Percentiles rank a stretch among this genome's conserved stretches.
These are phyloP conservation scores for Apodemus sylvaticus DNA, from an alignment of 2,113 vertebrate genomes.

Conservation along the genomic window DNA sequence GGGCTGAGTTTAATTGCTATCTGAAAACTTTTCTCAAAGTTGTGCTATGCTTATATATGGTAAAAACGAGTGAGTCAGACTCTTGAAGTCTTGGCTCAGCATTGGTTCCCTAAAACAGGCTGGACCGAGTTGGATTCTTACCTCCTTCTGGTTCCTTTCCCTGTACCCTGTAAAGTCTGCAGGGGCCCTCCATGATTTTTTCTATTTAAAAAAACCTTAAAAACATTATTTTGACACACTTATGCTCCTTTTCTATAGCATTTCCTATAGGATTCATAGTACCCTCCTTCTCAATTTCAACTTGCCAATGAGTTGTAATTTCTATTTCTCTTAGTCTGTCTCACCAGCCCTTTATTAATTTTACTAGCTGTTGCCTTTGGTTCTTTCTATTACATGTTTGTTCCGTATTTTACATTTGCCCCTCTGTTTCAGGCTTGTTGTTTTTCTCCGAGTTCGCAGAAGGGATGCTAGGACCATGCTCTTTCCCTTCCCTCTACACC, in stretches of 20 bases:
- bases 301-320: too few relatives aligned
- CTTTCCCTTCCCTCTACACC: not conserved
- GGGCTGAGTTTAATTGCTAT: not conserved
- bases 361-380: not conserved
- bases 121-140: not conserved
- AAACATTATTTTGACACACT: too few relatives aligned
- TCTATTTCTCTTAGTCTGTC: not conserved
- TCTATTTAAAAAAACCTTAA: not conserved
- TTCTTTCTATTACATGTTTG: not conserved
- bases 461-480: not conserved
- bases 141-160: not conserved
- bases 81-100: not conserved
- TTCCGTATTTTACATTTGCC: not conserved
- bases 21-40: not conserved
- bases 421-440: not conserved
- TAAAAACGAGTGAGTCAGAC: not conserved
- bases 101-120: not conserved
- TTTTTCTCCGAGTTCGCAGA: not conserved
- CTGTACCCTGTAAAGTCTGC: not conserved
- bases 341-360: not conserved
- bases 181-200: not conserved
- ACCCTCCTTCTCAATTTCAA: not conserved
- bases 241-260: not conserved
- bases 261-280: not conserved
- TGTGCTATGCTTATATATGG: not conserved